phyloP scores from a whole-genome alignment of 2,888 invertebrate genomes.

The Drosophila bunnanda region DNA sequence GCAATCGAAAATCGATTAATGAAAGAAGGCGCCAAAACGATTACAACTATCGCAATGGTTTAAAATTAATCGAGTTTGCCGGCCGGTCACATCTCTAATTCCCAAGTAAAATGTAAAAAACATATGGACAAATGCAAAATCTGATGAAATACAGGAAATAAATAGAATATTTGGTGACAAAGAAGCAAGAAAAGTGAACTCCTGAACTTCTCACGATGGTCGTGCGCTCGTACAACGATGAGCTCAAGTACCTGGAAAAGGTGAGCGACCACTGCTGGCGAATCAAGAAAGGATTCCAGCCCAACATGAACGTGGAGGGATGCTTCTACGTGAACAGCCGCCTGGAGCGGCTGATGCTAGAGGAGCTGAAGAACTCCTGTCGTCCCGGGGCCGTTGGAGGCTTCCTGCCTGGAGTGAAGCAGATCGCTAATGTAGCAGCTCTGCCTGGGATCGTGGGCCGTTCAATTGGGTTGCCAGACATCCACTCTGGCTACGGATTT shows the following conservation, averaged over 20 bases:
- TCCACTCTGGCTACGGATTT: conserved; percentile 99
- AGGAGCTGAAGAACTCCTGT: conserved; percentile 96
- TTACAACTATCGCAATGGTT: background rate
- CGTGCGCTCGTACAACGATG: conserved; percentile 95
- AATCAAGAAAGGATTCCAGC: conserved; percentile 99
- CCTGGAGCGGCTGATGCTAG: conserved; percentile 98
- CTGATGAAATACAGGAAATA: conserved; percentile 21
- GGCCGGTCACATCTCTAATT: conserved; percentile 6
- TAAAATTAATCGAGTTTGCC: background rate
- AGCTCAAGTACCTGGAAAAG: conserved; percentile 96
- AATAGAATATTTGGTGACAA: conserved; percentile 10
- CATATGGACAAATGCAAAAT: conserved; percentile 9
- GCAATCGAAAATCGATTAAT: background rate
- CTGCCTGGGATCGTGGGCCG: conserved; percentile 97
- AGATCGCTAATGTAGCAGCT: conserved; percentile 99
- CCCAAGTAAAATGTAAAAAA: conserved; percentile 7
- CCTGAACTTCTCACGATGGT: conserved; percentile 88
- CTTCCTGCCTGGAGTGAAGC: conserved; percentile 98
- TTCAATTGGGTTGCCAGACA: conserved; percentile 97
- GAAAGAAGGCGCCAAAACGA: background rate
- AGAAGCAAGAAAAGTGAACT: background rate
- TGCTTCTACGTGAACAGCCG: conserved; percentile 97
- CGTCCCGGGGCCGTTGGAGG: conserved; percentile 96
- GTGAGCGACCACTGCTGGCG: conserved; percentile 93
- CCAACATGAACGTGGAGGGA: conserved; percentile 99